These are phyloP conservation scores for Heterohyrax brucei DNA, from an alignment of 2,797 vertebrate genomes.

Conservation along the genomic window DNA sequence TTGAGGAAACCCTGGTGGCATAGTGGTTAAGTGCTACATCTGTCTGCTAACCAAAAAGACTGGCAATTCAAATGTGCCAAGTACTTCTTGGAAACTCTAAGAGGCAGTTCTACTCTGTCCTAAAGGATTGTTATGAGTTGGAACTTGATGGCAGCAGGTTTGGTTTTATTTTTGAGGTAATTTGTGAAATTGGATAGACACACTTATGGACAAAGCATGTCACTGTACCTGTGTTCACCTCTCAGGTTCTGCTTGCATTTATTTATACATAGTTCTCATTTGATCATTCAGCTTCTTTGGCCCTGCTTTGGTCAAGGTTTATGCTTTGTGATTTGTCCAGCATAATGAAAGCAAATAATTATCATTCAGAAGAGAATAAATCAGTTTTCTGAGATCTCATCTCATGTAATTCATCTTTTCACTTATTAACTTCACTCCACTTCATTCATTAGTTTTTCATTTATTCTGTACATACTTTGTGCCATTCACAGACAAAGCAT, in stretches of 20 bases:
- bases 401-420: too few species aligned
- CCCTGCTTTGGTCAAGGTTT: neutral
- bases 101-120: too few species aligned
- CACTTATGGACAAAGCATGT: neutral
- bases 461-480: neutral
- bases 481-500: neutral
- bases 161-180: neutral
- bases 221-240: neutral
- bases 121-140: too few species aligned
- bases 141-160: too few species aligned
- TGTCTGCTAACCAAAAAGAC: too few species aligned
- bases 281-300: neutral
- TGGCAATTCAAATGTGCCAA: too few species aligned
- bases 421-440: neutral
- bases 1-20: neutral
- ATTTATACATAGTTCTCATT: neutral
- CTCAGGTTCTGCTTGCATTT: neutral
- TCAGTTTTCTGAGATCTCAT: neutral
- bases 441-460: constrained; percentile 5
- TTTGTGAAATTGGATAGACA: neutral
- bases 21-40: too few species aligned
- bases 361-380: neutral
- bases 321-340: neutral
- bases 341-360: neutral
- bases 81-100: too few species aligned